A percentile compares a stretch with the other conserved stretches of the same genome.
These are phyloP conservation scores for Wiebesia pumilae DNA, from an alignment of 1,140 invertebrate genomes.

Conservation along the genomic window DNA sequence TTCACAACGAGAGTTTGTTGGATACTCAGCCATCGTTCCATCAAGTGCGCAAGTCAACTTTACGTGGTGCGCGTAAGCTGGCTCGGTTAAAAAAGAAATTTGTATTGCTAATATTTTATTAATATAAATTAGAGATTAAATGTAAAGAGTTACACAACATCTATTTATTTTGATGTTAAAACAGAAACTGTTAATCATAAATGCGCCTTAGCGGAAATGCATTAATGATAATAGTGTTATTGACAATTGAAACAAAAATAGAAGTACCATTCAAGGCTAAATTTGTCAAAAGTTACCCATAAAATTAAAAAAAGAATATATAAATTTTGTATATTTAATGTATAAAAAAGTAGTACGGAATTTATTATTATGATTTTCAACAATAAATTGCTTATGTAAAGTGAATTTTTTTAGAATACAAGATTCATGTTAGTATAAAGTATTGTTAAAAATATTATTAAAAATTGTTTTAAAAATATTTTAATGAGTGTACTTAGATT, in stretches of 20 bases:
- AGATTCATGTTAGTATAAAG: no score
- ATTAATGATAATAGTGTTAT: background rate
- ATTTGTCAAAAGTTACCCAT: background rate
- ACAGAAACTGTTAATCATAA: no score
- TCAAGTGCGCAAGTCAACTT: constrained; percentile 26
- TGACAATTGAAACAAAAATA: background rate
- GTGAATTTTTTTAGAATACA: no score
- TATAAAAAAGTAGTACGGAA: background rate
- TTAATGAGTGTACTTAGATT: no score
- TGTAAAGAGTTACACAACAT: background rate
- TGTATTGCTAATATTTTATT: background rate
- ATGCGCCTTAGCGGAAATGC: no score
- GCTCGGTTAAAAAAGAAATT: background rate
- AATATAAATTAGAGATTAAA: background rate
- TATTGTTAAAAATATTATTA: no score
- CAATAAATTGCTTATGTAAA: no score
- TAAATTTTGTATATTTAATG: background rate
- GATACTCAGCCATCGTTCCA: background rate
- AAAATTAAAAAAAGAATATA: background rate
- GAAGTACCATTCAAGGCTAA: background rate
- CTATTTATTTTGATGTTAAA: no score
- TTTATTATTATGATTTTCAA: no score
- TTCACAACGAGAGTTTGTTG: background rate
- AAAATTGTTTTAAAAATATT: no score
- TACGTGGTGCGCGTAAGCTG: background rate